phyloP scores from a whole-genome alignment of 2,113 vertebrate genomes.

The Mormyrus lacerda region DNA sequence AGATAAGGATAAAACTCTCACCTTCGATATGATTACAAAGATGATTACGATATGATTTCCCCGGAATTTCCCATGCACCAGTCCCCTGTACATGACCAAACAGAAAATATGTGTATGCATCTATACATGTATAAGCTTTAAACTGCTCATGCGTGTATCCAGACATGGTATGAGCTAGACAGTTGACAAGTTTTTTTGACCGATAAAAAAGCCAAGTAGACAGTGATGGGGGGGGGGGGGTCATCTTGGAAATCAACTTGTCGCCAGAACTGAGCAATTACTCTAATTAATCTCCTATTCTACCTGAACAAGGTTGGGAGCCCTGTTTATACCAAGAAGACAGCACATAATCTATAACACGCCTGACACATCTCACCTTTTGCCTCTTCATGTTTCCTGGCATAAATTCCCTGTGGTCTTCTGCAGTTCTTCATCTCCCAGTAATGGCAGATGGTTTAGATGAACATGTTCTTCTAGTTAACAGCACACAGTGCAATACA shows the following conservation, averaged over 20 bases:
- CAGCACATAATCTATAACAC: neutral
- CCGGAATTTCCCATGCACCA: neutral
- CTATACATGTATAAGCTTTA: neutral
- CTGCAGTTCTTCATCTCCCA: no score
- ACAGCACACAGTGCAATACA: neutral
- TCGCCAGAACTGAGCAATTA: neutral
- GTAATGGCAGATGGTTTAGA: conserved; percentile 21
- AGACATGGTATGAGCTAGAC: neutral
- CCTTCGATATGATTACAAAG: neutral
- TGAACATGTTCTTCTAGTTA: neutral
- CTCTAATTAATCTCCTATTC: neutral
- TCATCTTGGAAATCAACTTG: neutral
- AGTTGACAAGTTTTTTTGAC: neutral
- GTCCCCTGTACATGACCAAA: neutral
- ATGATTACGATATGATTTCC: neutral
- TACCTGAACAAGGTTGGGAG: neutral
- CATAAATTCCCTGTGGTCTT: neutral
- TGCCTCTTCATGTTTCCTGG: neutral
- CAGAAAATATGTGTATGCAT: neutral
- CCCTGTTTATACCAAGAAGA: neutral
- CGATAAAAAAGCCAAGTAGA: neutral
- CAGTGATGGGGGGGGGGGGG: neutral
- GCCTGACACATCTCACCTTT: neutral
- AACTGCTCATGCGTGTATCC: neutral
- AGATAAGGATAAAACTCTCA: neutral